A percentile compares a stretch with the other conserved stretches of the same genome.
Evolutionary conservation across 2,113 vertebrate genomes (phyloP).

Genomic region (Lophius piscatorius): DNA sequence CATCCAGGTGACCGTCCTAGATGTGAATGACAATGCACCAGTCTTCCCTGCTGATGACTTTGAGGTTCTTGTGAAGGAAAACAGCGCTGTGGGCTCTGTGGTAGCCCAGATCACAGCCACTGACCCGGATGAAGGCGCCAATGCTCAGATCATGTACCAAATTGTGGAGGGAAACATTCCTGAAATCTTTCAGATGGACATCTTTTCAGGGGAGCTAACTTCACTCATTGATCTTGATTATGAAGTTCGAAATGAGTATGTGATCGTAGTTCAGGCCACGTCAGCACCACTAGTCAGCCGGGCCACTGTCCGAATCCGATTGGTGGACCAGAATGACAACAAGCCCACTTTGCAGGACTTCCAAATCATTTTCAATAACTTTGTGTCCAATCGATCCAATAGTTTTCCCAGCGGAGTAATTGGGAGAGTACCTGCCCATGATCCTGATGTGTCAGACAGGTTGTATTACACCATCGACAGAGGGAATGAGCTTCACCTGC

Average conservation of each 20-base stretch:
- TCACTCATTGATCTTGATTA: slow-evolving; percentile 97
- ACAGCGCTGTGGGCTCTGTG: slow-evolving; percentile 94
- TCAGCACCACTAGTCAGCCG: slow-evolving; percentile 96
- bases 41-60: slow-evolving; percentile 96
- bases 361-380: slow-evolving; percentile 99
- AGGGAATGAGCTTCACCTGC: slow-evolving; percentile 94
- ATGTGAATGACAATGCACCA: slow-evolving; percentile 96
- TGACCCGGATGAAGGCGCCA: slow-evolving; percentile 94
- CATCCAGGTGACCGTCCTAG: slow-evolving; percentile 93
- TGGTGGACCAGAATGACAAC: slow-evolving; percentile 98
- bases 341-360: slow-evolving; percentile 92
- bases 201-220: slow-evolving; percentile 97
- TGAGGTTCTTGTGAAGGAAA: slow-evolving; percentile 95
- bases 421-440: slow-evolving; percentile 92
- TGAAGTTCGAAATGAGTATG: slow-evolving; percentile 89
- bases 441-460: slow-evolving; percentile 93
- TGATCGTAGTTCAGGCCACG: slow-evolving; percentile 97
- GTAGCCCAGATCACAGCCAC: slow-evolving; percentile 95
- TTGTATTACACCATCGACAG: slow-evolving; percentile 95
- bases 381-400: slow-evolving; percentile 95
- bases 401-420: slow-evolving; percentile 95
- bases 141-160: slow-evolving; percentile 98
- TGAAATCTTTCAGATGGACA: slow-evolving; percentile 99
- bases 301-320: slow-evolving; percentile 89
- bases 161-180: slow-evolving; percentile 99